Evolutionary conservation across 2,113 vertebrate species (phyloP), one percentile per base, ranked within the genome.

Genomic region (Pardalotus punctatus): DNA sequence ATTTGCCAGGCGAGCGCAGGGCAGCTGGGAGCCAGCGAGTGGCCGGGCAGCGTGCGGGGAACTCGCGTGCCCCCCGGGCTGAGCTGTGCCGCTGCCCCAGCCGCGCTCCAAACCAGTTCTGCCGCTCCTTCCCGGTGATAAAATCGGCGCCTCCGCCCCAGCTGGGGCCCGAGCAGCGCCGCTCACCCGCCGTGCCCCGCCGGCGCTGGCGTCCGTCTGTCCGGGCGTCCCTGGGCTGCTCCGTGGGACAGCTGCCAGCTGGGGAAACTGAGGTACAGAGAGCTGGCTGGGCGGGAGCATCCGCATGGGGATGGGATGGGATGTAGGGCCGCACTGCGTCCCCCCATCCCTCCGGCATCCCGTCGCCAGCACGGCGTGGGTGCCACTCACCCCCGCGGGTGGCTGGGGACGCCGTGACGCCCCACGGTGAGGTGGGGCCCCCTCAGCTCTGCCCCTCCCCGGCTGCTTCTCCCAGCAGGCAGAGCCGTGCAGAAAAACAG

Each of bases 201-300:
- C 50, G 1, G 19, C 25, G 21, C 29, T 27, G 93, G 93, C 86
- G 91, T 95, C 95, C 65, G 79, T 87, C 95, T 90, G 93, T 90
- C 95, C 86, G 1, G 69, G 78, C 16, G 8, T 56, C 79, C 91
- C 82, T 5, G 24, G 45, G 88, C 60, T 56, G 92, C 58, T 67
- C 92, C 5, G 5, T 0, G 13, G 93, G 87, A n/a, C 29, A 10
- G 33, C 47, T 33, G 57, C 71, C 93, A 74, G 35, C 33, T 42
- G 88, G 85, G 93, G 95, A 96, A 95, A 92, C 91, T 81, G 93
- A 95, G 93, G 95, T 88, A 91, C 62, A 2, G 38, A 11, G 70
- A 48, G 76, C 53, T 6, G 47, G 56, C 35, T 6, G 6, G 57
- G 64, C 6, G 4, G 7, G 12, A 67, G 84, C 64, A 43, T 5